Conservation (phyloP, 2,113 vertebrate genomes). For the Nyctibius bracteatus region DNA sequence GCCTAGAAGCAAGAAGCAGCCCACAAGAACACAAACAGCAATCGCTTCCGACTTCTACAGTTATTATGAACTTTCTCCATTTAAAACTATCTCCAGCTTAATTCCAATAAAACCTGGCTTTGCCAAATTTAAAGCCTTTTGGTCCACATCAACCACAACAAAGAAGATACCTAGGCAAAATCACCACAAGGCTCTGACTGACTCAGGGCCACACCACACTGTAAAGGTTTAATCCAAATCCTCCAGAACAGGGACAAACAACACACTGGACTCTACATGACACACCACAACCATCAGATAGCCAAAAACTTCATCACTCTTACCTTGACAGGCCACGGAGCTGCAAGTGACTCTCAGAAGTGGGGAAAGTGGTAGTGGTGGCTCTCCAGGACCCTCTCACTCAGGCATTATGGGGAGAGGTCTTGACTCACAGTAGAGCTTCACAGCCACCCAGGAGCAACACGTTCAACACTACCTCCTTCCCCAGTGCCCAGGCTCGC, state of each 20-base stretch:
- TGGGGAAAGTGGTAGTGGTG: rapidly evolving
- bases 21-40: not conserved
- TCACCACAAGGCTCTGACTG: not conserved
- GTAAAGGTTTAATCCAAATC: not conserved
- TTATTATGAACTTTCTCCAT: rapidly evolving
- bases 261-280: rapidly evolving
- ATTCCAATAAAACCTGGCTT: not conserved
- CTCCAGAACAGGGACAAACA: rapidly evolving
- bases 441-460: not conserved
- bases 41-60: rapidly evolving
- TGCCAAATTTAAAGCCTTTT: not conserved
- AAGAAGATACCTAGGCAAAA: rapidly evolving
- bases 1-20: not conserved
- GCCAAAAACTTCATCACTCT: rapidly evolving
- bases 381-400: rapidly evolving
- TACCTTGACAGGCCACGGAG: rapidly evolving
- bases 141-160: rapidly evolving
- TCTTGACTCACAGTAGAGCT: rapidly evolving
- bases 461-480: rapidly evolving
- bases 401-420: rapidly evolving
- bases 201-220: rapidly evolving
- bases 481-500: rapidly evolving
- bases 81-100: not conserved
- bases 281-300: rapidly evolving
- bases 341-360: rapidly evolving